These are phyloP conservation scores for Holothuria leucospilota DNA, from an alignment of 53 echinoderm and acorn worm genomes.

Conservation along the genomic window DNA sequence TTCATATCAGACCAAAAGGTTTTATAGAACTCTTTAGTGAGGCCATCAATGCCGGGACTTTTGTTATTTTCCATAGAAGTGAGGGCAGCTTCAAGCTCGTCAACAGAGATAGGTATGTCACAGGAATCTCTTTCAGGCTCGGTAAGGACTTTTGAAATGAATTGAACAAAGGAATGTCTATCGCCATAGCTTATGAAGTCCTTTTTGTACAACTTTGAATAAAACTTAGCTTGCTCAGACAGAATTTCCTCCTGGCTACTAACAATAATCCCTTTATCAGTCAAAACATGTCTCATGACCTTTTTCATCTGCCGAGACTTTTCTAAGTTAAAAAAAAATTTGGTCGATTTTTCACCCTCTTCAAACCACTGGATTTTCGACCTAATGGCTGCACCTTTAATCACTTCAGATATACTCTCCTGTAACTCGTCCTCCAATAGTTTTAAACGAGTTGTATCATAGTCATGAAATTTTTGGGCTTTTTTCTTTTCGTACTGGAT, in stretches of 20 bases:
- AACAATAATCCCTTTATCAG: no score
- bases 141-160: no score
- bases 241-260: no score
- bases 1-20: constrained; percentile 23
- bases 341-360: not conserved
- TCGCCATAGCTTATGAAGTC: no score
- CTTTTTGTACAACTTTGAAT: not conserved
- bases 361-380: constrained; percentile 11
- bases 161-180: no score
- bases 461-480: not conserved
- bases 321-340: no score
- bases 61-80: not conserved
- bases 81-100: constrained; percentile 27
- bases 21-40: constrained; percentile 40
- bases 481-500: not conserved
- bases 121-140: no score
- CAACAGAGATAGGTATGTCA: not conserved
- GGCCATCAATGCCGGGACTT: no score
- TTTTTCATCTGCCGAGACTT: constrained; percentile 9
- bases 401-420: no score
- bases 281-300: not conserved
- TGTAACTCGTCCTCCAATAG: not conserved
- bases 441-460: not conserved
- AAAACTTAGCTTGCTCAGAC: not conserved
- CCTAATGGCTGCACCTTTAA: not conserved